These are phyloP conservation scores for Drosophila lini DNA, from an alignment of 1,140 invertebrate species.

Conservation along the genomic window DNA sequence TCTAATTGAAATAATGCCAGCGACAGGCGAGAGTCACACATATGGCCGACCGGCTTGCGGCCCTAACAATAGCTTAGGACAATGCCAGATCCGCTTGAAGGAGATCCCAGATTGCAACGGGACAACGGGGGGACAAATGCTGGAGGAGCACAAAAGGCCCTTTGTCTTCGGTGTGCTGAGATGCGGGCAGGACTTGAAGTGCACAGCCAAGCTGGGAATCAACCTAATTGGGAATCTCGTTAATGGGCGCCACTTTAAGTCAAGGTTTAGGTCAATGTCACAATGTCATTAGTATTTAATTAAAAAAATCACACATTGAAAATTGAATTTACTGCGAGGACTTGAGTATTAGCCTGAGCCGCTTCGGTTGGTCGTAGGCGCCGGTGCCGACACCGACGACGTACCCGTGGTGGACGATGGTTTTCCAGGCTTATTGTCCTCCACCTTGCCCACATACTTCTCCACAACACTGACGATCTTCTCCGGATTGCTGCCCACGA, in stretches of 20 bases:
- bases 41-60: constrained; percentile 16
- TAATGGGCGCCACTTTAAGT: constrained; percentile 18
- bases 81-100: constrained; percentile 31
- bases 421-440: constrained; percentile 4
- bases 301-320: constrained; percentile 4
- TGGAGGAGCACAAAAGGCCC: constrained; percentile 26
- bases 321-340: not conserved
- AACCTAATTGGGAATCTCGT: constrained; percentile 32
- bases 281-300: not conserved
- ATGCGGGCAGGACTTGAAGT: constrained; percentile 5
- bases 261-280: constrained; percentile 8
- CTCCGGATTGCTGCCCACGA: constrained; percentile 92
- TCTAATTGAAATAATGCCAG: constrained; percentile 54
- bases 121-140: constrained; percentile 2
- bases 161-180: constrained; percentile 21
- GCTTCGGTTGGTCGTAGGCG: no score
- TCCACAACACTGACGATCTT: constrained; percentile 86
- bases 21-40: constrained; percentile 34
- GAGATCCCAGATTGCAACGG: constrained; percentile 27
- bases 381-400: no score
- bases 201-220: constrained; percentile 24
- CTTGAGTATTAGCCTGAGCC: not conserved
- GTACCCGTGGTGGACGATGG: not conserved
- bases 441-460: constrained; percentile 80
- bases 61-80: constrained; percentile 44